Percentiles rank a stretch among this genome's conserved stretches.
Conservation (phyloP, 2,113 vertebrate genomes). For the Pavo muticus region DNA sequence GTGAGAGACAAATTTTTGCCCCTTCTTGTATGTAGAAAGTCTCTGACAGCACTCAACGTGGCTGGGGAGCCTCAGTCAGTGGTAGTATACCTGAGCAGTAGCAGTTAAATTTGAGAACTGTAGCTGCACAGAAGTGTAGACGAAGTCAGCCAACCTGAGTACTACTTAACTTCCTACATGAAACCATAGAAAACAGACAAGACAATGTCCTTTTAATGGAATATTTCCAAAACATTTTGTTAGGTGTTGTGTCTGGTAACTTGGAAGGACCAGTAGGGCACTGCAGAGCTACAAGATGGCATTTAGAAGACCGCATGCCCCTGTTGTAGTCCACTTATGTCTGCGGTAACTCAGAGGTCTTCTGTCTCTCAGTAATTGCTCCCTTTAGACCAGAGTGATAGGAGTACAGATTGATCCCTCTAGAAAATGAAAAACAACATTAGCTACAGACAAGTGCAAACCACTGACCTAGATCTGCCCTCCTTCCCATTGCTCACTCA, state of each 20-base stretch:
- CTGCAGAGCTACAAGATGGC: background rate
- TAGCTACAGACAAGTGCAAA: background rate
- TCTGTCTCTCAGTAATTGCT: background rate
- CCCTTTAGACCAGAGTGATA: background rate
- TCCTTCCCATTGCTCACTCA: background rate
- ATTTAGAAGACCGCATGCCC: background rate
- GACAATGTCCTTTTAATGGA: background rate
- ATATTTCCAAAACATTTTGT: background rate
- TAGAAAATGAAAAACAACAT: background rate
- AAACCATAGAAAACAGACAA: background rate
- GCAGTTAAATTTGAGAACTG: background rate
- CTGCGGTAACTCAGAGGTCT: background rate
- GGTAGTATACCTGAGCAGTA: background rate
- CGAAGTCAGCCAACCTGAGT: background rate
- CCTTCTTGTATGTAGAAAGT: background rate
- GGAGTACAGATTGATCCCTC: background rate
- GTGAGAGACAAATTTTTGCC: background rate
- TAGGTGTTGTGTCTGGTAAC: background rate
- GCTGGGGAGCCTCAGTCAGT: background rate
- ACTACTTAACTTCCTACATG: background rate
- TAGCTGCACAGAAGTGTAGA: background rate
- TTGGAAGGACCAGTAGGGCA: background rate
- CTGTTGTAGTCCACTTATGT: background rate
- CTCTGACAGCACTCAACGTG: background rate
- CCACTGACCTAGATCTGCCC: background rate